Evolutionary conservation across 2,888 invertebrate genomes (phyloP).

Genomic region (Lobophora halterata): DNA sequence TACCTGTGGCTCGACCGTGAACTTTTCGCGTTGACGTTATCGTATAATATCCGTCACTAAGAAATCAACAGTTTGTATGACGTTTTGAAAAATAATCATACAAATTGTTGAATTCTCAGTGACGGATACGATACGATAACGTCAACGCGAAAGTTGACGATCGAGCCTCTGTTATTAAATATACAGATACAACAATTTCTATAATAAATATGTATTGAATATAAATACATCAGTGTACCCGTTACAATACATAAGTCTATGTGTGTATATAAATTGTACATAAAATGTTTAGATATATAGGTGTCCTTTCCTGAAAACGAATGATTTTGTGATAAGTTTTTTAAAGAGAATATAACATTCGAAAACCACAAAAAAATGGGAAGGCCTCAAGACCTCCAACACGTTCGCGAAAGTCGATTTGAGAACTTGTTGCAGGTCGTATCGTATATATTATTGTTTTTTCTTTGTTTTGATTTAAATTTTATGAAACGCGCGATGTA

Average conservation of each 20-base stretch:
- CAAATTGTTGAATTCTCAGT: too few relatives aligned
- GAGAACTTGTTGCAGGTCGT: slow-evolving; percentile 29
- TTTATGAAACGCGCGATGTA: slow-evolving; percentile 62
- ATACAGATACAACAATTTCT: slow-evolving; percentile 8
- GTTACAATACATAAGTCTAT: slow-evolving; percentile 35
- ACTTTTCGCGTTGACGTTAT: too few relatives aligned
- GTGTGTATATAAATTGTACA: slow-evolving; percentile 68
- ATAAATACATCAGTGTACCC: slow-evolving; percentile 17
- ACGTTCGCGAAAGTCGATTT: slow-evolving; percentile 42
- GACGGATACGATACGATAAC: too few relatives aligned
- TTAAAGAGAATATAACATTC: slow-evolving; percentile 36
- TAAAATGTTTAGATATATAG: slow-evolving; percentile 46
- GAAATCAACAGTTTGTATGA: too few relatives aligned
- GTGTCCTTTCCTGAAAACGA: slow-evolving; percentile 53
- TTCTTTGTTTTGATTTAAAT: slow-evolving; percentile 66
- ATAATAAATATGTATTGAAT: slow-evolving; percentile 5
- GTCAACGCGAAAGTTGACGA: too few relatives aligned
- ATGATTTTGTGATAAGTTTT: slow-evolving; percentile 58
- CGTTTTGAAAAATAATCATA: too few relatives aligned
- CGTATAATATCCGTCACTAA: too few relatives aligned
- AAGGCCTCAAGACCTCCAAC: slow-evolving; percentile 58
- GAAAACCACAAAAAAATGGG: slow-evolving; percentile 60
- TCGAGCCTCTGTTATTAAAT: slow-evolving; percentile 5
- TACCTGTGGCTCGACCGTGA: too few relatives aligned
- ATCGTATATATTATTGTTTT: slow-evolving; percentile 47